Base-by-base conservation (phyloP, 2,113 vertebrate genomes). In the Parotia lawesii region DNA sequence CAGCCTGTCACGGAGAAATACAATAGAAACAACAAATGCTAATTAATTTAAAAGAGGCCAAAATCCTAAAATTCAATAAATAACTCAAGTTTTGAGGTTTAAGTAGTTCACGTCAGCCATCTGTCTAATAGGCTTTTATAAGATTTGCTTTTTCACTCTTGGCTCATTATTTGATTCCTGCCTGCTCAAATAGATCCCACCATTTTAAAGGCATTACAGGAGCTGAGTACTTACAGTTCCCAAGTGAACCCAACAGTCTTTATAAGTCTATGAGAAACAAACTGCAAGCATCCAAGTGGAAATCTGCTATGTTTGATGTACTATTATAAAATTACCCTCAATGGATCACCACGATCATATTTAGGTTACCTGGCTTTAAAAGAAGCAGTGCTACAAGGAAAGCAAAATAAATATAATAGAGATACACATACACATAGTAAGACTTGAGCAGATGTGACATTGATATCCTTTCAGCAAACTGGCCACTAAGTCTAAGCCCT, bases 31-130 rank as follows among this genome's bases (percentile, higher is more conserved):
- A 93, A 87, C 20, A 93, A 70, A 91, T 20, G 10, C 6, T 85
- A 90, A 93, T 53, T 85, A 87, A 83, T 85, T 85, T 83, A 62
- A 76, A 91, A 50, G 23, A 79, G 58, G 15, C 17, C 31, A 85
- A 53, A 61, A 87, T 88, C 48, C 71, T 17, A 54, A 31, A 85
- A 72, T 87, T 76, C 50, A 79, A 17, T 91, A 93, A 76, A 19
- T 95, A 94, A 87, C 95, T 85, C 75, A 74, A 28, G 60, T 80
- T 73, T 40, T 67, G 79, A 69, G 24, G 51, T 91, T 87, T 84
- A 92, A 92, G 31, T 28, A 95, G 45, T 78, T 73, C 54, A 66
- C 60, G 61, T 61, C 70, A 72, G 47, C 58, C 80, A 69, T 71
- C 51, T 88, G 47, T 57, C 60, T 44, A 93, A 77, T 35, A 54